These are phyloP conservation scores for Hylyphantes graminicola DNA, from an alignment of 1,140 invertebrate genomes.

Conservation along the genomic window DNA sequence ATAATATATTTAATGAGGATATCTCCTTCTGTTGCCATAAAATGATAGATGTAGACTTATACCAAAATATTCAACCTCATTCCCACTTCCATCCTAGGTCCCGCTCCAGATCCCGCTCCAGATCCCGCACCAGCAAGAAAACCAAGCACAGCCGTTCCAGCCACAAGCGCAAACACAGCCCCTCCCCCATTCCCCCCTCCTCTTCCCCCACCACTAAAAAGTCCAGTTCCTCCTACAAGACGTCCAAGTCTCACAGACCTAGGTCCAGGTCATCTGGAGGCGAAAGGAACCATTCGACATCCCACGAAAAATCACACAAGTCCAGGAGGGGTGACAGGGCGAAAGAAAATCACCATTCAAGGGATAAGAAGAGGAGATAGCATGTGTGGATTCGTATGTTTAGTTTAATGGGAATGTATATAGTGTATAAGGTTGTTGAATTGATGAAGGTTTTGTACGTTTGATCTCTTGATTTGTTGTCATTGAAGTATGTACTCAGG, in stretches of 20 bases:
- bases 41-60: too few species aligned
- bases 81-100: conserved; percentile 11
- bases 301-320: conserved; percentile 55
- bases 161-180: conserved; percentile 61
- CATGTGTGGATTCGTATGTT: too few species aligned
- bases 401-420: too few species aligned
- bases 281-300: conserved; percentile 50
- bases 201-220: conserved; percentile 59
- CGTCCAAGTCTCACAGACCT: conserved; percentile 45
- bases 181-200: conserved; percentile 50
- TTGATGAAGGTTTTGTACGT: too few species aligned
- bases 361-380: conserved; percentile 42
- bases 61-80: too few species aligned
- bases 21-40: too few species aligned
- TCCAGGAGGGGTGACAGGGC: conserved; percentile 33
- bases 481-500: too few species aligned
- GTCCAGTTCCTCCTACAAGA: conserved; percentile 42
- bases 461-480: too few species aligned
- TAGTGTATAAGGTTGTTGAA: too few species aligned
- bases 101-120: conserved; percentile 62
- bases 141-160: conserved; percentile 50
- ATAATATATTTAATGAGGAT: too few species aligned
- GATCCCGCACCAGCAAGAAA: conserved; percentile 61
- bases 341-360: conserved; percentile 52
- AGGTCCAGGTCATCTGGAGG: conserved; percentile 55